Conservation (phyloP, 2,888 invertebrate genomes). For the Netelia melanura region DNA sequence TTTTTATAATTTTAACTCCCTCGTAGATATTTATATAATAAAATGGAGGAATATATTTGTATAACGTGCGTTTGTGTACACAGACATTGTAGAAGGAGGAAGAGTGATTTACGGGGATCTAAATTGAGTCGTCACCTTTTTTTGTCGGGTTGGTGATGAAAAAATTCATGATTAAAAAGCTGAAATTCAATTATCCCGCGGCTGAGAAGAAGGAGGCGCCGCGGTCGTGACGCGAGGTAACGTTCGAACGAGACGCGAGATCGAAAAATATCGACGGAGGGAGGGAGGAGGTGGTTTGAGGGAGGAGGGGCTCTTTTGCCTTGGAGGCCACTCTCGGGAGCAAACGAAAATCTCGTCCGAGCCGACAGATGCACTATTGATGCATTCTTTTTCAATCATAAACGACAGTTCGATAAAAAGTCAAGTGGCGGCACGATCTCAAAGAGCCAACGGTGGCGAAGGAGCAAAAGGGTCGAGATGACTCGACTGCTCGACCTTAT, state of each 20-base stretch:
- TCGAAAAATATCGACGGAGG: conserved; percentile 25
- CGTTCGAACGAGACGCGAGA: conserved; percentile 52
- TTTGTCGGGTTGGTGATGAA: conserved; percentile 25
- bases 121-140: conserved; percentile 67
- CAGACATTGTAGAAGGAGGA: conserved; percentile 9
- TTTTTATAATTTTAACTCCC: background rate
- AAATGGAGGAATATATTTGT: background rate
- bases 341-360: conserved; percentile 65
- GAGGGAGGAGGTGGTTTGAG: conserved; percentile 56
- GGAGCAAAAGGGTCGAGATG: conserved; percentile 77
- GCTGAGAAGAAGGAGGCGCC: conserved; percentile 59
- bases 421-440: conserved; percentile 81
- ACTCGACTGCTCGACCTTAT: conserved; percentile 81
- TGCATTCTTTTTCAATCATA: conserved; percentile 84
- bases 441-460: conserved; percentile 75
- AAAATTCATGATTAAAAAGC: conserved; percentile 66
- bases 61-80: background rate
- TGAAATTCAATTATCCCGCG: conserved; percentile 65
- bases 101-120: conserved; percentile 46
- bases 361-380: conserved; percentile 79
- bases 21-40: background rate
- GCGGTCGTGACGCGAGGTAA: conserved; percentile 44
- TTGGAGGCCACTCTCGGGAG: conserved; percentile 9
- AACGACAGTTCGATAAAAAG: conserved; percentile 84
- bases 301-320: conserved; percentile 41